phyloP scores from a whole-genome alignment of 1,140 invertebrate species.

The Melanaphis sacchari region DNA sequence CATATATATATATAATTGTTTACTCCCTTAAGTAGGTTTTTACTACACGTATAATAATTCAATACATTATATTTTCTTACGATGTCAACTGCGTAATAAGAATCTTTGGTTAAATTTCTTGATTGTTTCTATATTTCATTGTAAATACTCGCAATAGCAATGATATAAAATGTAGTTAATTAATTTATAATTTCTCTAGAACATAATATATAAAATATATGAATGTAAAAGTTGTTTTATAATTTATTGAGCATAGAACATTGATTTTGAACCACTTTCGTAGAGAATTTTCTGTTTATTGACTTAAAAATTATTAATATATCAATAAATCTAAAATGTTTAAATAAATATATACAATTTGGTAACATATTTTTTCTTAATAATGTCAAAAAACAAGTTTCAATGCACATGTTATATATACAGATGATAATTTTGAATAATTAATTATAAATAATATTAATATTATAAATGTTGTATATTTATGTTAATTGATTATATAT shows the following conservation, averaged over 20 bases:
- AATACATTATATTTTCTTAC: neutral
- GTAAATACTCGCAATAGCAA: neutral
- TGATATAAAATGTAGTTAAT: neutral
- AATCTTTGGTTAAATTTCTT: neutral
- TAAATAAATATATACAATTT: neutral
- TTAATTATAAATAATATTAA: too few relatives aligned
- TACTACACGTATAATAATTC: neutral
- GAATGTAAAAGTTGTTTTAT: neutral
- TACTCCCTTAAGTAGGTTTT: neutral
- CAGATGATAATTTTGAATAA: too few relatives aligned
- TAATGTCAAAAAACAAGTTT: neutral
- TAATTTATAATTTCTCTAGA: neutral
- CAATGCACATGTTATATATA: neutral
- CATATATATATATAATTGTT: neutral
- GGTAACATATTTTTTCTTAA: neutral
- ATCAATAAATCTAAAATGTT: neutral
- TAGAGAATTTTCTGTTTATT: neutral
- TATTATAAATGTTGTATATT: neutral
- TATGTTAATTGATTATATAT: neutral
- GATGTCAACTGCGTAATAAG: neutral
- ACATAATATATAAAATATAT: neutral
- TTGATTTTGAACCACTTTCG: constrained; percentile 2
- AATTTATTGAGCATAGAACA: neutral
- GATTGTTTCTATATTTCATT: neutral
- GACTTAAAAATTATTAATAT: neutral